Evolutionary conservation across 2,113 vertebrate genomes (phyloP), one percentile per base, ranked within the genome.

Genomic region (Pagrus major): DNA sequence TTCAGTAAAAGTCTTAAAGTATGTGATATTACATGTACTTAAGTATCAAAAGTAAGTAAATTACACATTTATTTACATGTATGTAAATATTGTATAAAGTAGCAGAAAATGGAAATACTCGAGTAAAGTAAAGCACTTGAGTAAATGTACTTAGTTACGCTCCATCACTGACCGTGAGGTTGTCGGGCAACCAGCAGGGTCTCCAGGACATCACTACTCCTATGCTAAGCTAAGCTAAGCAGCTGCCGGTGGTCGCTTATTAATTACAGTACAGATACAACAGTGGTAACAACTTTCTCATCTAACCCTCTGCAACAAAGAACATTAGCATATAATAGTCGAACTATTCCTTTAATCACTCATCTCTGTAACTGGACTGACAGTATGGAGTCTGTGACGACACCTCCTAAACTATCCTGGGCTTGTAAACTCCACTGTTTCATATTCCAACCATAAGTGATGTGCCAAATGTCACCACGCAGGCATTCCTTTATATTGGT

Each of bases 391-490:
- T 44, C 37, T 54, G 20, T 52, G 44, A 61, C 20, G n/a, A 11
- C 29, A 49, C n/a, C 42, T 39, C 16, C 52, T 60, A 5, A 31
- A 54, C 31, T 11, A 59, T 21, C 8, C 3, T 12, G 2, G 4
- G 27, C 35, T 23, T 12, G 41, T 46, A 7, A 55, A 61, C 25
- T 25, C 37, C 39, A 7, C 46, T 25, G n/a, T 44, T 69, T 5
- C 5, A 46, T 46, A 27, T 51, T 55, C 37, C 8, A 70, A 42
- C 72, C 41, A 9, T 15, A n/a, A 9, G 59, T 21, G 33, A 73
- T 3, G 82, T 76, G 77, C 80, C 67, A 76, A 65, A 75, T 67
- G 1, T 1, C 14, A 59, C 29, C 55, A 51, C 25, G 21, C 37
- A 33, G 25, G 29, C 51, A 74, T 80, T 76, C 8, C 56, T 67